Base-by-base conservation (phyloP, 1,140 invertebrate genomes). In the Pararge aegeria region DNA sequence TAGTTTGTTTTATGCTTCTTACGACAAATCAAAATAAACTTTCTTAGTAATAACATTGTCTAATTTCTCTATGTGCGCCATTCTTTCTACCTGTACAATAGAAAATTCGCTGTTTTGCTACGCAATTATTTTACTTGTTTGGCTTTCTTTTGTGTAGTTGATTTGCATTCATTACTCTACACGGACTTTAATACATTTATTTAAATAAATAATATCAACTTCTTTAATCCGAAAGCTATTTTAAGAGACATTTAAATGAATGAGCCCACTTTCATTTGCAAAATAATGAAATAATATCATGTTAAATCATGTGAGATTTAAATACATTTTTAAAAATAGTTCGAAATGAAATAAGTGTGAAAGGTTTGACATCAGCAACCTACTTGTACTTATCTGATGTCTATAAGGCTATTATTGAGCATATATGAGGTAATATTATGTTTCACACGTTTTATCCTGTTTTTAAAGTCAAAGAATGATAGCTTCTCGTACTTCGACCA, bases 31-130 rank as follows among this genome's bases (percentile, higher is more conserved):
- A 61, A 71, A 77, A 60, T 69, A 74, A 76, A 83, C 80, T 86
- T 86, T 87, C 83, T 83, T 82, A 61, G 64, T 78, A 76, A 83
- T 69, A 81, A 78, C 72, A 84, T 82, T 80, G 77, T 84, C 74
- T 72, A 87, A 86, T 86, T 87, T 86, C 80, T 73, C 80, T 70
- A 34, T 55, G 44, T 50, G 51, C 49, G 55, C 24, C 54, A 57
- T 51, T 50, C 70, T 38, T 65, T 65, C 66, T 61, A 56, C 70
- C 61, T 64, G 58, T 63, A 66, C 55, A 60, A 44, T 46, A 59
- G 38, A 12, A 34, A 20, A 37, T 21, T 46, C 18, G 18, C 7
- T 21, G 30, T 44, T 12, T 38, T 53, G 21, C 1, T 38, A 1
- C 4, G 27, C 15, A 58, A 58, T 24, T 40, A 20, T 37, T 60